These are phyloP conservation scores for Allophyes oxyacanthae DNA, from an alignment of 2,888 invertebrate species.

Conservation along the genomic window DNA sequence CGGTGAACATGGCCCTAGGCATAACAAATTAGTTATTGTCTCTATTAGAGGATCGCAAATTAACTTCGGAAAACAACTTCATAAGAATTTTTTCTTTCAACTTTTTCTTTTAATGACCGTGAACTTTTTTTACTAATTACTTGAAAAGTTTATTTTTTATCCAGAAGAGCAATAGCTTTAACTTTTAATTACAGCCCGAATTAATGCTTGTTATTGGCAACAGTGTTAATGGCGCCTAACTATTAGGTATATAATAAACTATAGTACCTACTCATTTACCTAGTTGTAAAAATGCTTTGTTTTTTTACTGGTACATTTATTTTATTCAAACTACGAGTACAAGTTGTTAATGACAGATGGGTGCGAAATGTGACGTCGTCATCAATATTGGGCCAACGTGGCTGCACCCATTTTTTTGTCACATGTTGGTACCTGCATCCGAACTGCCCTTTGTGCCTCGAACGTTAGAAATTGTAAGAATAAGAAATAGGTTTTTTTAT, in stretches of 20 bases:
- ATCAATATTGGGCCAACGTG: background rate
- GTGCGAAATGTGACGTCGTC: slow-evolving; percentile 19
- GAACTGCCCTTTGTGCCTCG: slow-evolving; percentile 7
- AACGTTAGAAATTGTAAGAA: slow-evolving; percentile 28
- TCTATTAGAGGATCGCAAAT: slow-evolving; percentile 2
- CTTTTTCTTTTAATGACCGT: slow-evolving; percentile 24
- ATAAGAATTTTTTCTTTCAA: slow-evolving; percentile 27
- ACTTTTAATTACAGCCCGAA: slow-evolving; percentile 31
- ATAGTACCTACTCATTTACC: too few species aligned
- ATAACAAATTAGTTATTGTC: background rate
- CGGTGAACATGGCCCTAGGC: too few species aligned
- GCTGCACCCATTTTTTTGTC: slow-evolving; percentile 15
- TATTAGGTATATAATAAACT: background rate
- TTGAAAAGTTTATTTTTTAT: slow-evolving; percentile 38
- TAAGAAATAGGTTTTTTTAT: slow-evolving; percentile 63
- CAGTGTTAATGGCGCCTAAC: background rate
- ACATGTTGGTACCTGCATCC: slow-evolving; percentile 27
- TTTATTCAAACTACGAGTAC: background rate
- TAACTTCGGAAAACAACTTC: slow-evolving; percentile 22
- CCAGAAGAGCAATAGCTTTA: slow-evolving; percentile 1
- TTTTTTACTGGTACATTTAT: background rate
- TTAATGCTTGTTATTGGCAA: slow-evolving; percentile 8
- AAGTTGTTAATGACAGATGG: background rate
- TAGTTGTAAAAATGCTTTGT: background rate
- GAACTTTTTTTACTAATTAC: slow-evolving; percentile 44